phyloP scores from a whole-genome alignment of 2,113 vertebrate genomes.

The Salminus brasiliensis region DNA sequence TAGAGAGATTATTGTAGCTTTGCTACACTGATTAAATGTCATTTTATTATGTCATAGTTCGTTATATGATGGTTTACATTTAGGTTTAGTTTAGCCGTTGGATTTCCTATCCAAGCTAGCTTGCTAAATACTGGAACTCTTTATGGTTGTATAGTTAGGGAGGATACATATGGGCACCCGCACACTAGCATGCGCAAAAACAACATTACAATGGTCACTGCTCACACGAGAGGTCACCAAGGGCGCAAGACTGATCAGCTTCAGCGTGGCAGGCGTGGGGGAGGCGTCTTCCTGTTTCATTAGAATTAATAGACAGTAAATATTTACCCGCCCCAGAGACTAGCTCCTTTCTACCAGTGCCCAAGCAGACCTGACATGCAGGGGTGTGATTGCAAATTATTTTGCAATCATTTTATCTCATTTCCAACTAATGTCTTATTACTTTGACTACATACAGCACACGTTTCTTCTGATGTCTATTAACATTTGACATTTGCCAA shows the following conservation, averaged over 20 bases:
- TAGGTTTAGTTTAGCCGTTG: no score
- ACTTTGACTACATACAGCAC: background rate
- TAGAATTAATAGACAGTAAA: constrained; percentile 35
- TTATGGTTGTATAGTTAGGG: no score
- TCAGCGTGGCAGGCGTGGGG: constrained; percentile 10
- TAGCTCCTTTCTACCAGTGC: background rate
- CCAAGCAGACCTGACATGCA: background rate
- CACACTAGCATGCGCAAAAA: background rate
- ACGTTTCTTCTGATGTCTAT: background rate
- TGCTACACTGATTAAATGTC: no score
- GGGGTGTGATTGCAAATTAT: background rate
- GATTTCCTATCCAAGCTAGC: no score
- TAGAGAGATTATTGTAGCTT: no score
- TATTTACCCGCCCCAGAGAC: constrained; percentile 20
- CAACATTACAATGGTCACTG: background rate
- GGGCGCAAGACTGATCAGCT: background rate
- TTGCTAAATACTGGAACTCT: background rate
- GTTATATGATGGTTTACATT: no score
- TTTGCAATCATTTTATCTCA: background rate
- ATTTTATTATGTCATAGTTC: no score
- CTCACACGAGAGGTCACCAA: background rate
- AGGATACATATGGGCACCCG: background rate
- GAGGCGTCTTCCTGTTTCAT: constrained; percentile 21
- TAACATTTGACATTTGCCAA: background rate
- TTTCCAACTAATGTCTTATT: background rate